phyloP scores from a whole-genome alignment of 1,140 invertebrate species.

The Ceratina japonica region DNA sequence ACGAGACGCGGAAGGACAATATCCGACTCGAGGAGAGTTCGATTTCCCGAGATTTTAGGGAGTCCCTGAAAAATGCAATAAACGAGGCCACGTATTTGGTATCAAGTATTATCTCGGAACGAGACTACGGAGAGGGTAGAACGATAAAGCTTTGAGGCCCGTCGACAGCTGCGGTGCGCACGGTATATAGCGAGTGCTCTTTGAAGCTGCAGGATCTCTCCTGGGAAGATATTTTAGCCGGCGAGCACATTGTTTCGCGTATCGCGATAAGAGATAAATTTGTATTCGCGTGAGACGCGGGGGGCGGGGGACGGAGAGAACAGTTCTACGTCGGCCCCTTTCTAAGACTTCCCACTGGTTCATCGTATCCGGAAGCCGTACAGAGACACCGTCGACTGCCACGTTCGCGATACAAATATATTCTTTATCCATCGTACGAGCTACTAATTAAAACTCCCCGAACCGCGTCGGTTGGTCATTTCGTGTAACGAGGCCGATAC shows the following conservation, averaged over 20 bases:
- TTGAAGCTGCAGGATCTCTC: constrained; percentile 25
- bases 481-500: not conserved
- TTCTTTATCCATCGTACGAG: no score
- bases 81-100: constrained; percentile 11
- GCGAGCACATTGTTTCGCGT: constrained; percentile 50
- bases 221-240: constrained; percentile 33
- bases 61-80: constrained; percentile 19
- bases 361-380: not conserved
- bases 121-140: constrained; percentile 28
- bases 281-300: constrained; percentile 44
- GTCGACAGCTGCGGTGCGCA: constrained; percentile 17
- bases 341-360: constrained; percentile 14
- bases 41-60: not conserved
- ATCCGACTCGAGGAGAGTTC: not conserved
- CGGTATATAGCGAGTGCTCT: constrained; percentile 44
- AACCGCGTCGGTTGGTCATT: no score
- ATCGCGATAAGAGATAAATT: constrained; percentile 46
- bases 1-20: not conserved
- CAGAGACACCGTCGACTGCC: not conserved
- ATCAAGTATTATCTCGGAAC: constrained; percentile 33
- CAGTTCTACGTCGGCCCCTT: not conserved
- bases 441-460: no score
- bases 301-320: not conserved
- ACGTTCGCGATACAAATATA: no score
- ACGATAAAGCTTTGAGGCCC: constrained; percentile 39